phyloP scores from a whole-genome alignment of 2,888 invertebrate genomes.

The Heliconius charithonia region DNA sequence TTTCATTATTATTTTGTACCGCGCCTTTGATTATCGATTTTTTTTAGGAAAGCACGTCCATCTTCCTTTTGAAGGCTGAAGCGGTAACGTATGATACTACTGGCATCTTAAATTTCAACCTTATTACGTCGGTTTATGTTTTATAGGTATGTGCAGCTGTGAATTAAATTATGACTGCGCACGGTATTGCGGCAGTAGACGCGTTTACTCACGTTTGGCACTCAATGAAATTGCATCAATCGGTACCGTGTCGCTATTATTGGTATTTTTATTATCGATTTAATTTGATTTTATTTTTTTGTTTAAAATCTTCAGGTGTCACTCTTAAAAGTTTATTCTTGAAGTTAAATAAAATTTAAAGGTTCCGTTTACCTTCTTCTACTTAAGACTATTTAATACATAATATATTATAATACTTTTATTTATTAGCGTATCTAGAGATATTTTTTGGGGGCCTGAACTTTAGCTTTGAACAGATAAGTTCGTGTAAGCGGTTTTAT shows the following conservation, averaged over 20 bases:
- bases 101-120: constrained; percentile 55
- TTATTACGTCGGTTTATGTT: constrained; percentile 60
- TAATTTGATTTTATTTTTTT: constrained; percentile 69
- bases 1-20: constrained; percentile 77
- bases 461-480: too few relatives aligned
- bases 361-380: background rate
- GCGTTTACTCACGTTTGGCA: constrained; percentile 79
- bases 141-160: constrained; percentile 47
- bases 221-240: constrained; percentile 81
- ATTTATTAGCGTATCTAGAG: too few relatives aligned
- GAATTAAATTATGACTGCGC: constrained; percentile 50
- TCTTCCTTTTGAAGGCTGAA: constrained; percentile 64
- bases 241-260: constrained; percentile 75
- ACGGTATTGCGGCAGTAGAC: constrained; percentile 60
- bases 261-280: constrained; percentile 75
- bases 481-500: too few relatives aligned
- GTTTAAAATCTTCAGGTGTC: constrained; percentile 62
- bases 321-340: constrained; percentile 30
- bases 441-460: too few relatives aligned
- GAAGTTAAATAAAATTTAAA: constrained; percentile 31
- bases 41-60: constrained; percentile 68
- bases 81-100: constrained; percentile 53
- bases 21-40: constrained; percentile 61
- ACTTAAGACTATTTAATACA: background rate
- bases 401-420: too few relatives aligned